These are phyloP conservation scores for Butorides virescens DNA, from an alignment of 2,113 vertebrate genomes.

Conservation along the genomic window DNA sequence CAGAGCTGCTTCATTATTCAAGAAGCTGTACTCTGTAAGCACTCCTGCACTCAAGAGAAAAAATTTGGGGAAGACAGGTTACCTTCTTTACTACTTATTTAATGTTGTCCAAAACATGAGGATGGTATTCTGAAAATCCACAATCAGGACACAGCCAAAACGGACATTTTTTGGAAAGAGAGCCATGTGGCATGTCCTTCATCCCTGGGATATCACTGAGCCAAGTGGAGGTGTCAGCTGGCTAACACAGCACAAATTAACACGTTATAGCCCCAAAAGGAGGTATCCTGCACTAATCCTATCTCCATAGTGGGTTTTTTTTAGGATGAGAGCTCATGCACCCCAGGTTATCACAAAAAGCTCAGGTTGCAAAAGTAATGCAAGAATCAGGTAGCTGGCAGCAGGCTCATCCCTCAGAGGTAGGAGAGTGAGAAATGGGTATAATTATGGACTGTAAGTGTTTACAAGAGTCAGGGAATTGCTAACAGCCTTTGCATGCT, in stretches of 20 bases:
- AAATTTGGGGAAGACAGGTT: background rate
- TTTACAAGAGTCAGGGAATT: background rate
- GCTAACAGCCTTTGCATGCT: background rate
- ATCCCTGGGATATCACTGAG: background rate
- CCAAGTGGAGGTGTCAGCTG: background rate
- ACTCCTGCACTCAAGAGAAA: background rate
- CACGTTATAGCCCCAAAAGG: background rate
- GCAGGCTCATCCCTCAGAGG: background rate
- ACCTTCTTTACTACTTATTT: background rate
- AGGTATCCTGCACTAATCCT: background rate
- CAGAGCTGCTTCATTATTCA: background rate
- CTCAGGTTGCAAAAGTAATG: background rate
- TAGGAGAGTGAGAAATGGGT: background rate
- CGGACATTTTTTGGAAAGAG: background rate
- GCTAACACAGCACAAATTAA: background rate
- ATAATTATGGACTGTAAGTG: background rate
- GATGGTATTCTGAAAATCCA: background rate
- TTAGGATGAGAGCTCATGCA: background rate
- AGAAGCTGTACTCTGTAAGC: background rate
- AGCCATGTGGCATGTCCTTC: background rate
- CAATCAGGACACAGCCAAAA: background rate
- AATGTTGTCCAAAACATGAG: background rate
- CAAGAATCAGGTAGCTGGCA: background rate
- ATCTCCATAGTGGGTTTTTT: background rate
- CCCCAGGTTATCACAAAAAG: background rate